phyloP scores from a whole-genome alignment of 2,888 invertebrate species.

The Drosophila stalkeri region DNA sequence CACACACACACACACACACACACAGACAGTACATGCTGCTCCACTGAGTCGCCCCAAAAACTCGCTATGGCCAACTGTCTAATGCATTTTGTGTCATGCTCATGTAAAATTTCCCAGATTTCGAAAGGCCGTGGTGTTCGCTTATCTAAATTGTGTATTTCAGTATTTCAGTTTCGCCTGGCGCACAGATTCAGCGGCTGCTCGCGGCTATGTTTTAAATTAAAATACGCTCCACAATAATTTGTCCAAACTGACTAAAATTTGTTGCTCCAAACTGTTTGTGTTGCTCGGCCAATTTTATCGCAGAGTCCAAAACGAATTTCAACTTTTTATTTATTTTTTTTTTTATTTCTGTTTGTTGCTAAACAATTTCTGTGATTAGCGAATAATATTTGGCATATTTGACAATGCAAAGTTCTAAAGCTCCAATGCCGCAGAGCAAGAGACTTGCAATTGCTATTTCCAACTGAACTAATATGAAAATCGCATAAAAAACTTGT shows the following conservation, averaged over 20 bases:
- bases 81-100: constrained; percentile 38
- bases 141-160: constrained; percentile 32
- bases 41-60: neutral
- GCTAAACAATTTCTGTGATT: constrained; percentile 8
- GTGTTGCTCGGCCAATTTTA: neutral
- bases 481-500: constrained; percentile 31
- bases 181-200: neutral
- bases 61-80: constrained; percentile 5
- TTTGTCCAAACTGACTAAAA: constrained; percentile 34
- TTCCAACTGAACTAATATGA: neutral
- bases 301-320: neutral
- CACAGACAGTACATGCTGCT: no score
- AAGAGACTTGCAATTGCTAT: no score
- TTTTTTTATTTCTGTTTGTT: neutral
- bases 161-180: neutral
- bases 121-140: constrained; percentile 46
- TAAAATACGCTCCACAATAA: constrained; percentile 44
- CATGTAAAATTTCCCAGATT: constrained; percentile 49
- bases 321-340: neutral
- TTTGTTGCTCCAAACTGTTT: neutral
- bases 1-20: neutral
- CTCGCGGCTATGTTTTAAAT: constrained; percentile 42
- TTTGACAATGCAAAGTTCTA: neutral
- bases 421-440: neutral
- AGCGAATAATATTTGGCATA: neutral